Evolutionary conservation across 30 jellyfish, hydroid and myxozoan species (phyloP), one percentile per base, ranked within the genome.

Genomic region (Catostylus mosaicus): DNA sequence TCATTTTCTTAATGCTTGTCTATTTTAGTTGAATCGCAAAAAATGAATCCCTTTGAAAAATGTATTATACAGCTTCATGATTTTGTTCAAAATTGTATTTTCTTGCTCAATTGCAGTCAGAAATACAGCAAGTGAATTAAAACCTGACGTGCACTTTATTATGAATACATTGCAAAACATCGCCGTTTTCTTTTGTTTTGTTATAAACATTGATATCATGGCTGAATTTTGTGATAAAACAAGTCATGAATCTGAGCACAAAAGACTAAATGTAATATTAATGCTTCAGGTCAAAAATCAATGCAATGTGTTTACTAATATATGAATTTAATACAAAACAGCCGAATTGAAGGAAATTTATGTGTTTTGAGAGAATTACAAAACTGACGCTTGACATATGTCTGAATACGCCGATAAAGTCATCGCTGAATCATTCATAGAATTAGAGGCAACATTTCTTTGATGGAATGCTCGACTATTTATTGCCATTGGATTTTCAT

Each of bases 291-390:
- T 33, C 66, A 50, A 37, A 54, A 27, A 11, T 74, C 57, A 9
- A 47, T 47, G 57, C 31, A 50, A 37, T 7, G 47, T 74, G 85
- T 74, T 74, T 74, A 57, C 70, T 74, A 74, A 47, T 74, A 74
- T 43, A 34, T 57, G 52, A 74, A 74, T 50, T 62, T 52, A 30
- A 74, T 47, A 50, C 56, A 57, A 36, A 74, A 74, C 75, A 52
- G 22, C 67, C 50, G 50, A 74, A 74, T 23, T 74, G 73, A 74
- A 52, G 73, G 56, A 74, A 29, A 36, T 33, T 27, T 68, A 16
- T 35, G 56, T 68, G 80, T 36, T 66, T 66, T 68, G 30, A 10
- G 80, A 36, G 36, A 68, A 18, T n/a, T 33, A 6, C 37, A 37
- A 65, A 19, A 35, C 22, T 37, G 64, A 29, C 56, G 80, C 37